A percentile compares a stretch with the other conserved stretches of the same genome.
Evolutionary conservation across 2,113 vertebrate genomes (phyloP).

Genomic region (Hippolais icterina): DNA sequence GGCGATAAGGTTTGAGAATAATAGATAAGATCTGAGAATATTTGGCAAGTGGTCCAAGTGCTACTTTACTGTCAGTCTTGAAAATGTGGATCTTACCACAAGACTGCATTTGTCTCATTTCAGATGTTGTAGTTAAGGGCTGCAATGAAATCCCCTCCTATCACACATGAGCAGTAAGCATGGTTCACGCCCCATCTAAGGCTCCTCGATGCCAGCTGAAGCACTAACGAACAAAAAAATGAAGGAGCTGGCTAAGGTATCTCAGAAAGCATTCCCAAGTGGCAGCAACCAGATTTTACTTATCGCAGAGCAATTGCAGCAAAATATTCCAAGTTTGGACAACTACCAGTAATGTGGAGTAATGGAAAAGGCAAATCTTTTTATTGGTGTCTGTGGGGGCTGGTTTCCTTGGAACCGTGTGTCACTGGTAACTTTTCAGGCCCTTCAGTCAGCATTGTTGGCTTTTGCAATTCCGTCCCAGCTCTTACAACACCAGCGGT

Average conservation of each 20-base stretch:
- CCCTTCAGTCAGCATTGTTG: neutral
- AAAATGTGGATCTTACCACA: neutral
- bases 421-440: neutral
- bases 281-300: neutral
- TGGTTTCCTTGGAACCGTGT: neutral
- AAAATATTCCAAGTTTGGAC: neutral
- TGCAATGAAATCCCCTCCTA: neutral
- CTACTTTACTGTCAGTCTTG: neutral
- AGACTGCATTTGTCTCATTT: neutral
- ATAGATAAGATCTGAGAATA: neutral
- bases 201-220: neutral
- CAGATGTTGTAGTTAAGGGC: neutral
- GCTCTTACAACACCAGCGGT: slow-evolving; percentile 35
- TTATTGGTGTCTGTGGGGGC: neutral
- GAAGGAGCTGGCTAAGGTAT: neutral
- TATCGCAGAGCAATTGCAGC: neutral
- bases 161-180: neutral
- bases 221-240: neutral
- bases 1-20: neutral
- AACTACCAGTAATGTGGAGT: neutral
- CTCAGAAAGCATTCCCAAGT: accelerated
- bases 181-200: neutral
- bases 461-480: neutral
- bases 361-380: neutral
- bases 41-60: neutral